Percentiles rank a stretch among this genome's conserved stretches.
Evolutionary conservation across 1,140 invertebrate species (phyloP).

Genomic region (Aleiodes sp.): DNA sequence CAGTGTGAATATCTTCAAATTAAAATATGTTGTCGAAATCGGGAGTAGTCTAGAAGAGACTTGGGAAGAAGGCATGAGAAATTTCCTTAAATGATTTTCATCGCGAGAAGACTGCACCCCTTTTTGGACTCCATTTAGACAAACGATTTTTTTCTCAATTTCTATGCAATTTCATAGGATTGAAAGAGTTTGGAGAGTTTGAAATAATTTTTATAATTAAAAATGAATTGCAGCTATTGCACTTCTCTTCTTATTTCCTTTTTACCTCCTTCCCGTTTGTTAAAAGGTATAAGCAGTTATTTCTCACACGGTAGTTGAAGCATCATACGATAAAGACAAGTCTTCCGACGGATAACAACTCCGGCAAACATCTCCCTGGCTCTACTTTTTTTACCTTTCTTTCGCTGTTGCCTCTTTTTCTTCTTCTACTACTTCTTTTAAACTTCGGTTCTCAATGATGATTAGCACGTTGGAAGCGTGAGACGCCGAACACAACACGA

Average conservation of each 20-base stretch:
- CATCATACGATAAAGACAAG: conserved; percentile 3
- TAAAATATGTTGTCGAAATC: too few relatives aligned
- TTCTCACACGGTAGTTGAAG: neutral
- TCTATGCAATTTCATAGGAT: too few relatives aligned
- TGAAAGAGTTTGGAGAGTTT: too few relatives aligned
- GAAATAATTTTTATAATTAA: too few relatives aligned
- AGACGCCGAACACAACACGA: conserved; percentile 22
- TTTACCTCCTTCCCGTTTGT: neutral
- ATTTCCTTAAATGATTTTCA: too few relatives aligned
- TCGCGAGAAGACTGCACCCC: too few relatives aligned
- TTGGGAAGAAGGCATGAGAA: too few relatives aligned
- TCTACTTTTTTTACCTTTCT: conserved; percentile 46
- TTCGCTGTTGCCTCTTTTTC: conserved; percentile 14
- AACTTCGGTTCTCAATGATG: conserved; percentile 57
- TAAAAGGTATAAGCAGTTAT: neutral
- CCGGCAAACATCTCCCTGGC: conserved; percentile 58
- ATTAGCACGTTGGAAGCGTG: conserved; percentile 55
- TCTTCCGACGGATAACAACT: conserved; percentile 49
- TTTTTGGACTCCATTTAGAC: too few relatives aligned
- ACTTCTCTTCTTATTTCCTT: neutral
- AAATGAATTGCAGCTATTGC: neutral
- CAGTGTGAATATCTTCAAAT: too few relatives aligned
- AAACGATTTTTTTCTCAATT: too few relatives aligned
- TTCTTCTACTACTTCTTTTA: too few relatives aligned
- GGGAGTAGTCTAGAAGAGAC: too few relatives aligned